Evolutionary conservation across 2,113 vertebrate genomes (phyloP), one percentile per base, ranked within the genome.

Genomic region (Pomatorhinus ruficollis): DNA sequence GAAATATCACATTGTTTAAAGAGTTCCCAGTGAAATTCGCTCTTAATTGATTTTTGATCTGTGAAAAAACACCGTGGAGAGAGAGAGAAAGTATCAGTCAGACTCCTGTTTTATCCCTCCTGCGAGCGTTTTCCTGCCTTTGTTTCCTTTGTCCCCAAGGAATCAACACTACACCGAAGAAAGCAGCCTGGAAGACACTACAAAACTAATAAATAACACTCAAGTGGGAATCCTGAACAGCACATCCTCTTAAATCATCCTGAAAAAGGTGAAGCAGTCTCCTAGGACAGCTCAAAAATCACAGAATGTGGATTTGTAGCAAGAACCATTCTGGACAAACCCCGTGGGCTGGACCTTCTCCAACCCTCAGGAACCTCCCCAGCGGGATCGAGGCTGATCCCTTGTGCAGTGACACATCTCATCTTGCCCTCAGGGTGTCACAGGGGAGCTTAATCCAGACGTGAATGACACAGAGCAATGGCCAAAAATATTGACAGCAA

Each of bases 31-130:
- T 94, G 97, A 98, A 98, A 98, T 97, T 97, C 9, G 13, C 69
- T 94, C 80, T 96, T 98, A 98, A 98, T 98, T 98, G 98, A 98
- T 98, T 98, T 98, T 91, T 97, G 97, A 98, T 97, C 96, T 96
- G 95, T 97, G 92, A 97, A 96, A 93, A 97, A 98, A 96, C 97
- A 97, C 94, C 81, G 23, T 8, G 8, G 77, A 83, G 95, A 97
- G 93, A 96, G 95, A 96, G 86, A 94, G 88, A 94, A 95, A 89
- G 45, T 92, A 94, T 95, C 94, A 95, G 86, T 89, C 89, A 93
- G 75, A 15, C 21, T 93, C 83, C 80, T 96, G 93, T 92, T 97
- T 91, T 56, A 96, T 94, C 83, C 95, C 83, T 59, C 53, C 81
- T 9, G 20, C 0, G 22, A 93, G 87, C 11, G 1, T 87, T 95